These are phyloP conservation scores for Drosophila nr. perissopoda DNA, from an alignment of 2,888 invertebrate species.

Conservation along the genomic window DNA sequence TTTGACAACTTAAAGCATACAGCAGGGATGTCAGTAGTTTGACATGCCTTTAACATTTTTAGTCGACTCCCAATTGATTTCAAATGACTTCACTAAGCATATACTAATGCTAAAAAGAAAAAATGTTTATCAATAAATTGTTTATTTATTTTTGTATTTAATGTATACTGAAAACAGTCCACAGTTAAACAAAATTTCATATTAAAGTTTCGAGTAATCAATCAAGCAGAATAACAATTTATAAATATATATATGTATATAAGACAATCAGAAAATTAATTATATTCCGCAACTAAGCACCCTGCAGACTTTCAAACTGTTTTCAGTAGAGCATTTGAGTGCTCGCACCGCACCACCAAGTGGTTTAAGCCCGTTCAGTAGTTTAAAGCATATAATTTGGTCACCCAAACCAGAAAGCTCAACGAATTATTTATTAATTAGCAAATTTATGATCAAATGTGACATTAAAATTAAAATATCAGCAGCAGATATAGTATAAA, in stretches of 20 bases:
- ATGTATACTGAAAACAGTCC: not conserved
- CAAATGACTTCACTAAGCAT: not conserved
- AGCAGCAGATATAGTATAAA: slow-evolving; percentile 73
- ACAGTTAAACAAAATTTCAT: not conserved
- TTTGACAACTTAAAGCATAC: slow-evolving; percentile 5
- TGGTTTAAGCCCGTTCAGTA: slow-evolving; percentile 4
- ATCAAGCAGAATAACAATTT: not conserved
- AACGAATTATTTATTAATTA: slow-evolving; percentile 70
- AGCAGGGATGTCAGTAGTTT: not conserved
- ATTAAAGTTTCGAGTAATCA: not conserved
- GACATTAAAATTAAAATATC: slow-evolving; percentile 83
- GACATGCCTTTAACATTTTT: not conserved
- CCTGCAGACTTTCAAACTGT: slow-evolving; percentile 14
- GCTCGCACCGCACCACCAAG: not conserved
- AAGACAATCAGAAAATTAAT: slow-evolving; percentile 35
- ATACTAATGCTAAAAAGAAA: not conserved
- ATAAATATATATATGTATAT: too few species aligned
- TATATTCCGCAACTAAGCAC: slow-evolving; percentile 36
- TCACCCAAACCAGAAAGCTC: slow-evolving; percentile 23
- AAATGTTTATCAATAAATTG: not conserved
- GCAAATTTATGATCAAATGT: slow-evolving; percentile 83
- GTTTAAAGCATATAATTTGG: slow-evolving; percentile 11
- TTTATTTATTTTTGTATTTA: not conserved
- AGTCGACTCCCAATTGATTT: not conserved
- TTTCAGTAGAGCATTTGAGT: not conserved